Evolutionary conservation across 2,113 vertebrate species (phyloP).

Genomic region (Barnardius zonarius): DNA sequence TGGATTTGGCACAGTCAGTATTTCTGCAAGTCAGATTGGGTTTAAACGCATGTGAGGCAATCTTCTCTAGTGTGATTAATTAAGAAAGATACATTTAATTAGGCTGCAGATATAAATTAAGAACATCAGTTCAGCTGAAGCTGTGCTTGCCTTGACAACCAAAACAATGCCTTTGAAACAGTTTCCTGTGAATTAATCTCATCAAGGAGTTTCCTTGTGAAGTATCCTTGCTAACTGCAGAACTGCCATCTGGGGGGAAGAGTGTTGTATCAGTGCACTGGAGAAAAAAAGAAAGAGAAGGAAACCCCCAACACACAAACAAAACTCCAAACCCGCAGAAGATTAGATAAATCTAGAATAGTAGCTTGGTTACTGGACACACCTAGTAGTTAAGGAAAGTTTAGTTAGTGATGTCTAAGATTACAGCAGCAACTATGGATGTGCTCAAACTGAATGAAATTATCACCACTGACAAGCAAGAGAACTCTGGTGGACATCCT

Average conservation of each 20-base stretch:
- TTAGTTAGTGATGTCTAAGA: background rate
- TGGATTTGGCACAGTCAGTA: background rate
- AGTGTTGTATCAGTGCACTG: background rate
- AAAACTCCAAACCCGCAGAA: background rate
- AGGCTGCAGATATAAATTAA: background rate
- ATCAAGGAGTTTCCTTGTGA: background rate
- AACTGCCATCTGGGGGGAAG: background rate
- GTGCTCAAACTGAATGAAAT: background rate
- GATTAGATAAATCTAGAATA: background rate
- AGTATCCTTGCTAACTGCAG: background rate
- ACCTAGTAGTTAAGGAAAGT: background rate
- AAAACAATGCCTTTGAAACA: background rate
- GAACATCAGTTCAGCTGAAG: background rate
- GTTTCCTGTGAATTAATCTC: background rate
- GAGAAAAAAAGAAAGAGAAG: background rate
- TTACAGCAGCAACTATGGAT: background rate
- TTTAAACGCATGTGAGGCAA: background rate
- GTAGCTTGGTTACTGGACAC: background rate
- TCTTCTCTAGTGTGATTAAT: background rate
- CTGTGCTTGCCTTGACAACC: background rate
- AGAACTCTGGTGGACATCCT: background rate
- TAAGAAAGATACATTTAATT: background rate
- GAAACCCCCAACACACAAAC: background rate
- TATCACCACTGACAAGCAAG: background rate
- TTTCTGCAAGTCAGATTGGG: background rate